A percentile compares a stretch with the other conserved stretches of the same genome.
phyloP scores from a whole-genome alignment of 2,113 vertebrate genomes.

The Syrmaticus mikado region DNA sequence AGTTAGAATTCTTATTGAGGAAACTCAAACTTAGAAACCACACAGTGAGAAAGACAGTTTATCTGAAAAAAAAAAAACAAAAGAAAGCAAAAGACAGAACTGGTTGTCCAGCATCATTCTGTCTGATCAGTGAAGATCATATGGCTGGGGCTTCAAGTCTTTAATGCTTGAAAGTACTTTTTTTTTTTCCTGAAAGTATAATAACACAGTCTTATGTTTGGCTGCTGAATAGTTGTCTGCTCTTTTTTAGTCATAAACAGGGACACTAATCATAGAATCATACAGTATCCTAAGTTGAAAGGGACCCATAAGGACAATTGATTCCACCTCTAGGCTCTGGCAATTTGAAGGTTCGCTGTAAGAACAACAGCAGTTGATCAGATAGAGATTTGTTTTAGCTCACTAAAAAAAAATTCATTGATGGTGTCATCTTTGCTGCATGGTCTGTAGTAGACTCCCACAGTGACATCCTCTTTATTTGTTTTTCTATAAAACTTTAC shows the following conservation, averaged over 20 bases:
- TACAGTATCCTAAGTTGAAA: too few species aligned
- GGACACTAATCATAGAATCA: neutral
- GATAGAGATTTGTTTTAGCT: too few species aligned
- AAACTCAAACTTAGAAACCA: neutral
- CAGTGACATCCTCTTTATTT: too few species aligned
- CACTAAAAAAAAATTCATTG: too few species aligned
- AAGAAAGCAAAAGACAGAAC: neutral
- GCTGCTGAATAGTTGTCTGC: neutral
- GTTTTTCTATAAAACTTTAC: too few species aligned
- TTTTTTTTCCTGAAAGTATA: neutral
- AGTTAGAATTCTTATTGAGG: neutral
- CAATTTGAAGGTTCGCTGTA: too few species aligned
- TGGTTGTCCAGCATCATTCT: neutral
- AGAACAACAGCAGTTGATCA: too few species aligned
- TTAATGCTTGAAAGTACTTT: neutral
- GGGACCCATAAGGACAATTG: too few species aligned
- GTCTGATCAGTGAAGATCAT: neutral
- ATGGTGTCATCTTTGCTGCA: too few species aligned
- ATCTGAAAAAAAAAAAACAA: neutral
- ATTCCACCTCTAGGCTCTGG: too few species aligned
- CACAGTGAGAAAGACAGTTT: neutral
- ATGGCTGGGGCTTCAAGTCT: neutral
- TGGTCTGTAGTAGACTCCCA: too few species aligned
- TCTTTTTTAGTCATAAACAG: neutral
- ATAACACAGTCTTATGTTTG: neutral